Percentiles rank a stretch among this genome's conserved stretches.
Evolutionary conservation across 2,113 vertebrate species (phyloP).

Genomic region (Phrynosoma platyrhinos): DNA sequence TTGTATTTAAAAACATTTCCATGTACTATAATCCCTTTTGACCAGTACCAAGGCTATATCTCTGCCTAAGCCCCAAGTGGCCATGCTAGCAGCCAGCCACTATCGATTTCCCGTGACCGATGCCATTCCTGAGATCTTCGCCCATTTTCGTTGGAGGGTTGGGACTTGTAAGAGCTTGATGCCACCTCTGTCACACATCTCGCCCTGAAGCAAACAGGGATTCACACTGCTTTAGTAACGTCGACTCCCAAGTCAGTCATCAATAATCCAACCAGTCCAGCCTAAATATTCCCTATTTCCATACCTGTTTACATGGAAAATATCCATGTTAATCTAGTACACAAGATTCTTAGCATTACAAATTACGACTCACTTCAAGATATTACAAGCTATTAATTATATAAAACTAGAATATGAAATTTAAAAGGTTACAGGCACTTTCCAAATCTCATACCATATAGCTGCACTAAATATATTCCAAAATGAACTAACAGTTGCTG

Average conservation of each 20-base stretch:
- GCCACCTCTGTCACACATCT: constrained; percentile 99
- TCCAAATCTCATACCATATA: constrained; percentile 77
- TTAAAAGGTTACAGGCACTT: constrained; percentile 77
- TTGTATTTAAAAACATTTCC: constrained; percentile 74
- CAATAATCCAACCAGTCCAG: constrained; percentile 89
- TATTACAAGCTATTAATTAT: constrained; percentile 69
- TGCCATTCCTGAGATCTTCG: constrained; percentile 99
- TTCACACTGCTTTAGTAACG: constrained; percentile 99
- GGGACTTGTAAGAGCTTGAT: constrained; percentile 99
- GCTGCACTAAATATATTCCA: constrained; percentile 74
- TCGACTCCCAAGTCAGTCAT: constrained; percentile 94
- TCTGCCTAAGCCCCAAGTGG: constrained; percentile 95
- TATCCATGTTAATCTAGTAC: constrained; percentile 83
- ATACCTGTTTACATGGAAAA: constrained; percentile 88
- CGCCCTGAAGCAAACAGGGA: constrained; percentile 99
- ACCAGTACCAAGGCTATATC: constrained; percentile 91
- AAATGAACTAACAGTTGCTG: constrained; percentile 70
- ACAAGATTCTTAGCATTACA: constrained; percentile 80
- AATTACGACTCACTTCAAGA: constrained; percentile 76
- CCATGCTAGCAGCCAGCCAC: constrained; percentile 92
- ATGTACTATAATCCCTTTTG: constrained; percentile 79
- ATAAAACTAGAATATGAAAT: constrained; percentile 71
- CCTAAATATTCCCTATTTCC: constrained; percentile 89
- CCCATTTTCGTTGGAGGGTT: constrained; percentile 96
- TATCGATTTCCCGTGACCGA: constrained; percentile 97